These are phyloP conservation scores for Chrysemys picta DNA, from an alignment of 2,113 vertebrate genomes.

Conservation along the genomic window DNA sequence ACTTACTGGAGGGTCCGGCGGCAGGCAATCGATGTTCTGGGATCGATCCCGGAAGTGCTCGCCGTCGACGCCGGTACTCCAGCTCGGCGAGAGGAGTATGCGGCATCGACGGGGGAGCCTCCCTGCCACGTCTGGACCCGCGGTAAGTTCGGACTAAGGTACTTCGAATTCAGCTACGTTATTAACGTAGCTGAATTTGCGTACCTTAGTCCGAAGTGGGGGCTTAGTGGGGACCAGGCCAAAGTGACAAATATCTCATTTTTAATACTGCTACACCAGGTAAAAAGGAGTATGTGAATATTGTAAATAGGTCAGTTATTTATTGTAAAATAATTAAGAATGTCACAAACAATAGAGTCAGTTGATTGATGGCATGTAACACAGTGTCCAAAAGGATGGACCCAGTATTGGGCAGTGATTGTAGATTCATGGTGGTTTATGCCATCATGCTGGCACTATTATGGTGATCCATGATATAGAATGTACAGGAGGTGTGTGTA, in stretches of 20 bases:
- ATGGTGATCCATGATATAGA: not conserved
- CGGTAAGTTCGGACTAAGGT: no score
- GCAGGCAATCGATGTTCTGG: no score
- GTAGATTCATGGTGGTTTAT: not conserved
- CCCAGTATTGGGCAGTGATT: not conserved
- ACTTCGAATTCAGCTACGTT: no score
- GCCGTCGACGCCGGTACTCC: no score
- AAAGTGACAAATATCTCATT: not conserved
- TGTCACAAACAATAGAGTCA: not conserved
- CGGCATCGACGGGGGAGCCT: no score
- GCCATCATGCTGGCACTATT: not conserved
- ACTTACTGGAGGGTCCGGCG: no score
- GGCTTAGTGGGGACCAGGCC: no score
- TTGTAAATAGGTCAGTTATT: not conserved
- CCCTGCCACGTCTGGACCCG: no score
- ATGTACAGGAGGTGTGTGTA: accelerated
- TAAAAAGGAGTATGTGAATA: not conserved
- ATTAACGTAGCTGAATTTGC: no score
- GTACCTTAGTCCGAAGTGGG: no score
- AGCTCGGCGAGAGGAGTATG: no score
- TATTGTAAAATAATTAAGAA: not conserved
- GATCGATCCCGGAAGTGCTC: no score
- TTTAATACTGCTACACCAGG: not conserved
- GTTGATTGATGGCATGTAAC: not conserved
- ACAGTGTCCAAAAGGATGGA: not conserved